A percentile compares a stretch with the other conserved stretches of the same genome.
Conservation (phyloP, 2,797 vertebrate genomes). For the Antennarius maculatus region DNA sequence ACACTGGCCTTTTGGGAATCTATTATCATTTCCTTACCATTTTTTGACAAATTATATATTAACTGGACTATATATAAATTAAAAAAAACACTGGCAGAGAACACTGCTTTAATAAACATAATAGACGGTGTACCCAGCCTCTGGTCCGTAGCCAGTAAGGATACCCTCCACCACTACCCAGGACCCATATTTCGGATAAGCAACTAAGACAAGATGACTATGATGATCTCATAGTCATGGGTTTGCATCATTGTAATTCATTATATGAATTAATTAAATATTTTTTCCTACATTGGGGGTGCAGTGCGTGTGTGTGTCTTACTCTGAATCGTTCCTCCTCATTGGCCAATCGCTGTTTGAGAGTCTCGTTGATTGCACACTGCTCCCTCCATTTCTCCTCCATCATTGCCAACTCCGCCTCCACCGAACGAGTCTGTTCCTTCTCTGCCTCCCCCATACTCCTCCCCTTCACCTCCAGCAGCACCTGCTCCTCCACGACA, state of each 20-base stretch:
- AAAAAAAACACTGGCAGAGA: too few species aligned
- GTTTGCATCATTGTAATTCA: neutral
- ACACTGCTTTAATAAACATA: too few species aligned
- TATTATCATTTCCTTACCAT: neutral
- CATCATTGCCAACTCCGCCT: slow-evolving; percentile 92
- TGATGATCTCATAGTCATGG: neutral
- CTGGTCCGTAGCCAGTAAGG: too few species aligned
- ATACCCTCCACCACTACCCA: too few species aligned
- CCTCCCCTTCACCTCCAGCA: slow-evolving; percentile 31
- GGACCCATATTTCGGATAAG: neutral
- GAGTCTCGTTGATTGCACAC: slow-evolving; percentile 87
- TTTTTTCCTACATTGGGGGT: too few species aligned
- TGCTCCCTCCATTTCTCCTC: slow-evolving; percentile 97
- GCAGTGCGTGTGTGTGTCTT: slow-evolving; percentile 46
- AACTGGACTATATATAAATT: neutral
- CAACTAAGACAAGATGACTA: too few species aligned
- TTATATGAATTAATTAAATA: too few species aligned
- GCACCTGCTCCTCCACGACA: neutral
- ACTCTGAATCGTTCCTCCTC: slow-evolving; percentile 91
- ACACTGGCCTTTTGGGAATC: neutral
- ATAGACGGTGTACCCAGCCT: too few species aligned
- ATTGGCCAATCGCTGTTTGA: slow-evolving; percentile 87
- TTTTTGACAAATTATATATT: neutral
- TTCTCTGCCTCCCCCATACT: slow-evolving; percentile 77
- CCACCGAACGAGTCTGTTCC: slow-evolving; percentile 86